These are phyloP conservation scores for Tenualosa ilisha DNA, from an alignment of 2,797 vertebrate genomes.

Conservation along the genomic window DNA sequence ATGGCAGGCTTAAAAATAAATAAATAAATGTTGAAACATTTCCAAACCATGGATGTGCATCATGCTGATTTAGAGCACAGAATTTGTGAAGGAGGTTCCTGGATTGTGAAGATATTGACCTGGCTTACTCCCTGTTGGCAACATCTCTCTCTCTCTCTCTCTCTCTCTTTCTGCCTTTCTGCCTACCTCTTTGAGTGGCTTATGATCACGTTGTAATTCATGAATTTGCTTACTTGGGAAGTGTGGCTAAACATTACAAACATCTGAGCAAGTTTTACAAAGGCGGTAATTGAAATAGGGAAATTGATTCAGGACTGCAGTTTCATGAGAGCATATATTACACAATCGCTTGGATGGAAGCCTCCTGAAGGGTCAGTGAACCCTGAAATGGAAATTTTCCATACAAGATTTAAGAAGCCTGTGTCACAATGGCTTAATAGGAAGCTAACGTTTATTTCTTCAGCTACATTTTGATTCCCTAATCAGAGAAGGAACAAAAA, in stretches of 20 bases:
- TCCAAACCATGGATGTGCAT: background rate
- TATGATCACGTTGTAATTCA: constrained; percentile 19
- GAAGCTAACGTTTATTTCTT: constrained; percentile 4
- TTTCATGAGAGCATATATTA: constrained; percentile 65
- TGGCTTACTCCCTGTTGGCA: background rate
- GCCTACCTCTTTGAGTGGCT: background rate
- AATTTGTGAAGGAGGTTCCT: background rate
- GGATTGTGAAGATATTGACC: constrained; percentile 6
- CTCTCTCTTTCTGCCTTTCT: background rate
- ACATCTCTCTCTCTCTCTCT: background rate
- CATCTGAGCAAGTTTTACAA: constrained; percentile 41
- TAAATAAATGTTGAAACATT: background rate
- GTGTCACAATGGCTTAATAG: constrained; percentile 56
- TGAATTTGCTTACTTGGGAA: constrained; percentile 18
- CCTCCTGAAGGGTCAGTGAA: constrained; percentile 65
- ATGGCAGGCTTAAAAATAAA: background rate
- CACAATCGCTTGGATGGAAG: constrained; percentile 59
- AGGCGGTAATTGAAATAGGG: constrained; percentile 67
- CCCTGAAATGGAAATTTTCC: constrained; percentile 77
- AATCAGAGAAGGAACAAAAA: background rate
- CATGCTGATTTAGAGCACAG: background rate
- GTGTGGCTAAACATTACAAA: constrained; percentile 20
- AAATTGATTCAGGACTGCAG: constrained; percentile 72
- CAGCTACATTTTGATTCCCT: background rate
- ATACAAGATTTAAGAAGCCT: constrained; percentile 64